phyloP scores from a whole-genome alignment of 2,888 invertebrate species.

The Leuctra nigra region DNA sequence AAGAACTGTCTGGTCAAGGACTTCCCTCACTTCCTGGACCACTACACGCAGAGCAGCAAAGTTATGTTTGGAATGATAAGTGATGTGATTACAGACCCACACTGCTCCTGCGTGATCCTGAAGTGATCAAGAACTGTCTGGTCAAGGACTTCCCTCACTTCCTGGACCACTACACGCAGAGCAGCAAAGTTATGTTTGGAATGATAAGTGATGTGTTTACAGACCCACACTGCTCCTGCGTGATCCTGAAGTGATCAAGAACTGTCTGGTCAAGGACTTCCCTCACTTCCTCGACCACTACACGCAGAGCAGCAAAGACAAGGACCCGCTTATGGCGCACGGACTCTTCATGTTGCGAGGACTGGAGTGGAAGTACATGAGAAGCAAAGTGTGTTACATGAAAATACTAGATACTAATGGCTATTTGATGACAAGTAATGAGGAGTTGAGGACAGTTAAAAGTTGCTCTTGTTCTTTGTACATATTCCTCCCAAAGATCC shows the following conservation, averaged over 20 bases:
- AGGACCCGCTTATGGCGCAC: neutral
- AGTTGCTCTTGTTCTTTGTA: too few species aligned
- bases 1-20: too few species aligned
- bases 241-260: conserved; percentile 2
- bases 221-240: conserved; percentile 2
- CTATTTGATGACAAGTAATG: too few species aligned
- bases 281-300: neutral
- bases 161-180: too few species aligned
- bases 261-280: conserved; percentile 1
- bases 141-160: conserved; percentile 5
- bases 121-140: neutral
- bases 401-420: too few species aligned
- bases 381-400: neutral
- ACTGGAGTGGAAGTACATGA: neutral
- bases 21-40: too few species aligned
- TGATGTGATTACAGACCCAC: conserved; percentile 9
- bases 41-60: too few species aligned
- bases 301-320: neutral
- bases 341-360: neutral
- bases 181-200: too few species aligned
- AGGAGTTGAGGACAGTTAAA: too few species aligned
- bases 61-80: too few species aligned
- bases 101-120: neutral
- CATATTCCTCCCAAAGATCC: too few species aligned
- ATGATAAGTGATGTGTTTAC: neutral